These are phyloP conservation scores for Pachymerium ferrugineum DNA, from an alignment of 2,888 invertebrate genomes.

Conservation along the genomic window DNA sequence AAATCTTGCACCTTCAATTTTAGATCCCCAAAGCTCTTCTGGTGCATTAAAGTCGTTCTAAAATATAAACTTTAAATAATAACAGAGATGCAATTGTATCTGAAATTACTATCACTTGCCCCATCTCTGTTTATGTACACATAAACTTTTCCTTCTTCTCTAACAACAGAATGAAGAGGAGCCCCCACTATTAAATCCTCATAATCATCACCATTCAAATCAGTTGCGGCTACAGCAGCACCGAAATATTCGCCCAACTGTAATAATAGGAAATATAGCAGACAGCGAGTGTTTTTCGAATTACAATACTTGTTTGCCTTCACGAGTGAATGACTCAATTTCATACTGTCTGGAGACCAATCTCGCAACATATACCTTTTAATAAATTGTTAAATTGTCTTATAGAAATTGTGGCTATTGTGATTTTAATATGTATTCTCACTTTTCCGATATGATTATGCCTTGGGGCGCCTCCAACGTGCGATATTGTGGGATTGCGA, in stretches of 20 bases:
- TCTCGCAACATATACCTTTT: background rate
- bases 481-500: background rate
- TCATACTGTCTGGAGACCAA: background rate
- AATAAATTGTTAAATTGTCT: background rate
- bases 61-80: background rate
- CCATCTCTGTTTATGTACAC: background rate
- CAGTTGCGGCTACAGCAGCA: background rate
- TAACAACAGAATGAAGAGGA: background rate
- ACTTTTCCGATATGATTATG: background rate
- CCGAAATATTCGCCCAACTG: constrained; percentile 28
- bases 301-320: background rate
- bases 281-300: background rate
- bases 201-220: background rate
- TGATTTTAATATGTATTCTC: no score
- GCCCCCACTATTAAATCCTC: background rate
- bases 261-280: background rate
- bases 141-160: constrained; percentile 13
- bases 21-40: background rate
- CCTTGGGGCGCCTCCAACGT: background rate
- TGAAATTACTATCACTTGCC: background rate
- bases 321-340: background rate
- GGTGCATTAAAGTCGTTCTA: background rate
- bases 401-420: background rate
- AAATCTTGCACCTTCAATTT: background rate
- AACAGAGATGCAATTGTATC: background rate